Evolutionary conservation across 2,888 invertebrate species (phyloP), one percentile per base, ranked within the genome.

Genomic region (Sinopyrophorus schimmeli): DNA sequence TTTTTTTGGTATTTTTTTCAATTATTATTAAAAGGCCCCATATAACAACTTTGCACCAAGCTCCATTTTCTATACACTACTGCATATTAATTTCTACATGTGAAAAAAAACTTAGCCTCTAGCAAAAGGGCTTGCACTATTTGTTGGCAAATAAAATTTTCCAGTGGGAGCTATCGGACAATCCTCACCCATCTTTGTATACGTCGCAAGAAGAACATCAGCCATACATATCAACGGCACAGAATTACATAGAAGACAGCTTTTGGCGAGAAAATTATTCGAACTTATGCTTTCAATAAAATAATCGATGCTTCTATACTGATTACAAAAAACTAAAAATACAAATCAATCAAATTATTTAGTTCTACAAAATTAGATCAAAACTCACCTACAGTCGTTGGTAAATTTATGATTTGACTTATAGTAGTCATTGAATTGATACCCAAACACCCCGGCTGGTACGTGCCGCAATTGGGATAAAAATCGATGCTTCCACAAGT

Each of bases 391-490:
- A 9, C 5, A 1, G 9, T 2, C 5, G 15, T 1, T 9, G 43
- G 43, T n/a, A 43, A 6, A 15, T 42, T 12, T 5, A 34, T 5
- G 1, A 42, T 11, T 11, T 26, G 17, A 9, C 5, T 6, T 3
- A 41, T 23, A 15, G 11, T 3, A 15, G 6, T 43, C 10, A 3
- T 5, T 7, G 9, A 9, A 5, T 10, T 9, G 2, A 34, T 26
- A 14, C 11, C 3, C 3, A 10, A 5, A 14, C 44, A 44, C 5
- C 44, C 44, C 3, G 23, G 23, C 16, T 44, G 44, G 15, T 1
- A 3, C 3, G 16, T 17, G 7, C 44, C 44, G 17, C 44, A 35
- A 11, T 44, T 44, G 1, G 44, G 37, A 16, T n/a, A 37, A 18
- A 44, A 44, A 16, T 44, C 37, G 1, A 4, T 5, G 5, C 3